Conservation (phyloP, 2,797 vertebrate species). For the Enteromius treurensis region DNA sequence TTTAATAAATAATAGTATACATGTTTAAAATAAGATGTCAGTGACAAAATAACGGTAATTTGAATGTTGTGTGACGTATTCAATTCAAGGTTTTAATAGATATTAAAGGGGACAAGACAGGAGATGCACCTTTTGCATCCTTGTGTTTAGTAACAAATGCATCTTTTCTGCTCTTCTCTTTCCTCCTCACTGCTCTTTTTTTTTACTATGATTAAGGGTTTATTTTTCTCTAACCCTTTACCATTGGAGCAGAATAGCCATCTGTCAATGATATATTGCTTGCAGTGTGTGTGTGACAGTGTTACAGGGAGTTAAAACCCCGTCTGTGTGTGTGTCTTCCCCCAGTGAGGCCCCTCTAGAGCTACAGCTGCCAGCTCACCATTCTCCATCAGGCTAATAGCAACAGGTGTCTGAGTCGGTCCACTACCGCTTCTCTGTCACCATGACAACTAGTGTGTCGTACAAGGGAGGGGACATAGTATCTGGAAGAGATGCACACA, state of each 20-base stretch:
- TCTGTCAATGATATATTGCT: constrained; percentile 47
- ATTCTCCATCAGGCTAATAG: constrained; percentile 58
- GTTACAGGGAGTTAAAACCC: constrained; percentile 41
- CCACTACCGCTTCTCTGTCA: constrained; percentile 44
- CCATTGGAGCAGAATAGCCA: constrained; percentile 3
- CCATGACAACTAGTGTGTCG: constrained; percentile 61
- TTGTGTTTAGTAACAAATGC: background rate
- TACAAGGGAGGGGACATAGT: constrained; percentile 41
- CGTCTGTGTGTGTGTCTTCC: constrained; percentile 37
- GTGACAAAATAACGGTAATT: background rate
- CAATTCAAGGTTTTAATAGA: background rate
- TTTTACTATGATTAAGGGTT: background rate
- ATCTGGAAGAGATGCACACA: constrained; percentile 44
- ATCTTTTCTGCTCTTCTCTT: background rate
- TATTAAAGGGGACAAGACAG: background rate
- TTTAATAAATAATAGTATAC: background rate
- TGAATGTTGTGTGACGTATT: background rate
- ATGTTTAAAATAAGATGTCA: background rate
- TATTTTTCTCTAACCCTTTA: constrained; percentile 12
- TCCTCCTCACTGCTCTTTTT: background rate
- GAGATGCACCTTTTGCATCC: background rate
- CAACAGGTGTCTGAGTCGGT: constrained; percentile 59
- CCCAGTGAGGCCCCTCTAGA: constrained; percentile 14
- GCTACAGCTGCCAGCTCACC: constrained; percentile 15
- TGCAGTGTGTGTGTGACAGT: constrained; percentile 35